These are phyloP conservation scores for Erpetoichthys calabaricus DNA, from an alignment of 2,797 vertebrate species.

Conservation along the genomic window DNA sequence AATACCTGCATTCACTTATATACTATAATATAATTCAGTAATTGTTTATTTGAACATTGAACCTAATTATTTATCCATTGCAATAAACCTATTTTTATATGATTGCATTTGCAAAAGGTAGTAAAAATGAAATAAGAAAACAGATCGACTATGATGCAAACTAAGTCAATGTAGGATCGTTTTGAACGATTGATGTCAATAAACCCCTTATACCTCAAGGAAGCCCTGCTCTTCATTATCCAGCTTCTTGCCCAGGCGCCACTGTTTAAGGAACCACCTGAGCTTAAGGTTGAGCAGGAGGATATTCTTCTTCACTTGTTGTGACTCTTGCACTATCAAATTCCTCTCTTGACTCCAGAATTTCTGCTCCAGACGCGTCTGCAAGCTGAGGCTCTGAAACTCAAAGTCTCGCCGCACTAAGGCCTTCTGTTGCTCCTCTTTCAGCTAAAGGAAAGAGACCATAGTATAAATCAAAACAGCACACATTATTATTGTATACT, in stretches of 20 bases:
- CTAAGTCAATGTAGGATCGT: too few species aligned
- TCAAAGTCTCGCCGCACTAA: slow-evolving; percentile 81
- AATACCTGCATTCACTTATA: too few species aligned
- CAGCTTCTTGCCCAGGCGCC: slow-evolving; percentile 77
- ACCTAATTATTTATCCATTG: too few species aligned
- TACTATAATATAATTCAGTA: too few species aligned
- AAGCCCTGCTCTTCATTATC: slow-evolving; percentile 72
- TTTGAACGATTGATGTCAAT: too few species aligned
- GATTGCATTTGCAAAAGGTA: too few species aligned
- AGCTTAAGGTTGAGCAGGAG: slow-evolving; percentile 89
- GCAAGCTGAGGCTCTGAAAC: slow-evolving; percentile 83
- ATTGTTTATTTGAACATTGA: too few species aligned
- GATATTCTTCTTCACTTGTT: slow-evolving; percentile 88
- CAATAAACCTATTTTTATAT: too few species aligned
- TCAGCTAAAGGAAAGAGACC: slow-evolving; percentile 45
- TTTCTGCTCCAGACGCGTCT: slow-evolving; percentile 83
- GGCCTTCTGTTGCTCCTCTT: slow-evolving; percentile 87
- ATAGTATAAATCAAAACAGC: background rate
- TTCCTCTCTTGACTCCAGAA: slow-evolving; percentile 90
- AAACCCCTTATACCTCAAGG: slow-evolving; percentile 58
- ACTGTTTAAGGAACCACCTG: slow-evolving; percentile 89
- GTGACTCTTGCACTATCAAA: slow-evolving; percentile 80
- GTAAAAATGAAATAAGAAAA: too few species aligned
- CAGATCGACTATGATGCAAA: too few species aligned
- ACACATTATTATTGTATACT: too few species aligned